Evolutionary conservation across 2,797 vertebrate genomes (phyloP), one percentile per base, ranked within the genome.

Genomic region (Tadarida brasiliensis): DNA sequence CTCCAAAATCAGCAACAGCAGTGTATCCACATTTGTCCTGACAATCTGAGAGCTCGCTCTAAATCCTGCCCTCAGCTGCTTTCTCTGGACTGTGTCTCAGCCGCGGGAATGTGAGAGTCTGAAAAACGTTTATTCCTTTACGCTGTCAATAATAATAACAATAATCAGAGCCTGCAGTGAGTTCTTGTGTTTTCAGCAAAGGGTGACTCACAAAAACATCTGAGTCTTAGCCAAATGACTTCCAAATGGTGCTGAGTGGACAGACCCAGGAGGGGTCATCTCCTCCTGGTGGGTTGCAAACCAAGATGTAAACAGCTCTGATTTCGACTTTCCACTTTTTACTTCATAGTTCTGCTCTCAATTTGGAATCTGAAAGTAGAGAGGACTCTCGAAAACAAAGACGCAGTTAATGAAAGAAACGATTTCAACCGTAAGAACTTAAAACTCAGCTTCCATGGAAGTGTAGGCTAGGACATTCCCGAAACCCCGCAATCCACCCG

Each of bases 91-190:
- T 81, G 54, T 67, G 33, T 92, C 90, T 90, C 54, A 76, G 39
- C 63, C 20, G 67, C 67, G 12, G 30, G 12, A 63, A 39, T 39
- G 33, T 78, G 68, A 77, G 87, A 86, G 51, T 84, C 73, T 71
- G 78, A 87, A 76, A 61, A 73, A 24, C 77, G 20, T 89, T 94
- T 59, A 76, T 94, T 84, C 57, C 88, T 95, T 85, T 20, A 90
- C 78, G 83, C 30, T 57, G 30, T 87, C 65, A 49, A 5, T 93
- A 39, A 59, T 81, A 26, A 82, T 78, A 33, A 51, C 35, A 49
- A 80, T 16, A 20, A 71, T 83, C 54, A 44, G 28, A 87, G 57
- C 17, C 81, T 76, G 28, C 22, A 17, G 28, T 30, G 39, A 30
- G 39, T 39, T 65, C 51, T 73, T 30, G 6, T 22, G 30, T 68